Evolutionary conservation across 1,140 invertebrate species (phyloP), one percentile per base, ranked within the genome.

Genomic region (Platorchestia sp.): DNA sequence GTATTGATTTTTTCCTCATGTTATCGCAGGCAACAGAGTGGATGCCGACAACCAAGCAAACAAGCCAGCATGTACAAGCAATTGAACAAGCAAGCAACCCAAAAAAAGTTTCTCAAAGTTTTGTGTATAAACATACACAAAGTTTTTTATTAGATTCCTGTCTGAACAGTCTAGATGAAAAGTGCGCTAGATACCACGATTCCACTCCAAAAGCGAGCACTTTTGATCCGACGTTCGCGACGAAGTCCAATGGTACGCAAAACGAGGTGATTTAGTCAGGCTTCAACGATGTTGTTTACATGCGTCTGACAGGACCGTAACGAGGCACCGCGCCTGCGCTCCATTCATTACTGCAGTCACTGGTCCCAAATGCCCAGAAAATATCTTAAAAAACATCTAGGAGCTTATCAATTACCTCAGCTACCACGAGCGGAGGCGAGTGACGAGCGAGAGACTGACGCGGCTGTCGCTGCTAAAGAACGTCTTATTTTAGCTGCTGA

Each of bases 401-500:
- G 43, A 42, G 87, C 87, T 89, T 89, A 89, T 89, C 87, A 89
- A 89, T 89, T 89, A 89, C 87, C 87, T 7, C n/a, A 89, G 41
- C 87, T 41, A 44, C 87, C 87, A 44, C 41, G n/a, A 89, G 59
- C 10, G 27, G 59, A 75, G 59, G 59, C 41, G 41, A 43, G 87
- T 89, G 87, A 89, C 42, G 87, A 44, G 27, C 87, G 87, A 89
- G 59, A 42, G 87, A 89, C n/a, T 41, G 87, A 89, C 7, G 87
- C 1, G 27, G 87, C 87, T 89, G 87, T 89, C 87, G 59, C 59
- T 42, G 14, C 36, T 89, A 89, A 89, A 89, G 43, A 10, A 89
- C 3, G 41, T 89, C n/a, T 41, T 89, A 43, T 89, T 89, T 89
- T 43, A 42, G 87, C 27, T 44, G 14, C 5, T 89, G 87, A 89